Base-by-base conservation (phyloP, 2,888 invertebrate genomes). In the Morpho achilles region DNA sequence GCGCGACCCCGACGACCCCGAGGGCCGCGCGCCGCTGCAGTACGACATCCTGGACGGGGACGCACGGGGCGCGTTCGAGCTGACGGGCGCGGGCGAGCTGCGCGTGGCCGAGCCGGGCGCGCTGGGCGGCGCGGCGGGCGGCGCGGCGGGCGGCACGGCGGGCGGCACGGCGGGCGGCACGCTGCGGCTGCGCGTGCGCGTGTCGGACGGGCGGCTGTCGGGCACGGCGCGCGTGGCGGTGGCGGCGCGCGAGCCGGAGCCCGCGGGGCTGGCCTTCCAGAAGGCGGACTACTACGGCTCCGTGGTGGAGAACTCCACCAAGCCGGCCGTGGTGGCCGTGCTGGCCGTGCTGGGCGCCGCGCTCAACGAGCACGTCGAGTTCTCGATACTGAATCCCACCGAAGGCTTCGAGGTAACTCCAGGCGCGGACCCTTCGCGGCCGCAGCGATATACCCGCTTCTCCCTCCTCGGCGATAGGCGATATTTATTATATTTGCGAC, bases 21-120 rank as follows among this genome's bases (percentile, higher is more conserved):
- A 91, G 41, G 87, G 91, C 32, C 83, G 91, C 41, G 87, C 87
- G 63, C 90, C 89, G 16, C 62, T 70, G 9, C 91, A 92, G 44
- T 98, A 95, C 80, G 95, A 95, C 72, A 94, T 98, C 60, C 94
- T 96, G 60, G 95, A 95, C 73, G 97, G 97, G 8, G 97, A 98
- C 82, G 91, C 93, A 63, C 93, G 86, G 45, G 92, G 93, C 55
- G 93, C 93, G 8, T 98, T 98, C 82, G 84, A 91, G 41, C 94
- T 98, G 58, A 92, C 96, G 71, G 77, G 93, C 16, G 60, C 44
- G 51, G 88, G 87, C 62, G 72, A 56, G 63, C 72, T 89, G 58
- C 10, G 60, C 4, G 94, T 86, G 59, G 75, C 88, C 58, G 82
- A 80, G 57, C 77, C 92, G 92, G 65, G 32, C 32, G 32, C 86